Conservation (phyloP, 1,140 invertebrate species). For the Danaus melanippus region DNA sequence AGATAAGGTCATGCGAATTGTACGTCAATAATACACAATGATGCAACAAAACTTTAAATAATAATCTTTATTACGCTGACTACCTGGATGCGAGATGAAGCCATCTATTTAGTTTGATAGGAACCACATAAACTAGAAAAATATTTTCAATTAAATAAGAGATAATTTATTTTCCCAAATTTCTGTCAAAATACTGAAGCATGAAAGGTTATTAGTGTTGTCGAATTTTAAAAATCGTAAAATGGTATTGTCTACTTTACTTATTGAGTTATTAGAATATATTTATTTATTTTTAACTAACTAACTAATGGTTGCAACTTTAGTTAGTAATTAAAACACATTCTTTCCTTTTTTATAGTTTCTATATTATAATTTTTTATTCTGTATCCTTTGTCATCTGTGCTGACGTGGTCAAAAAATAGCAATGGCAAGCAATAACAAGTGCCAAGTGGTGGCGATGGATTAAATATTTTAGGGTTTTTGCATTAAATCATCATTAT, state of each 20-base stretch:
- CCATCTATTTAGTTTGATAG: constrained; percentile 42
- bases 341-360: no score
- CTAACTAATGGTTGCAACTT: no score
- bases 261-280: no score
- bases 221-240: background rate
- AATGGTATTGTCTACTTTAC: no score
- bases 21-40: constrained; percentile 23
- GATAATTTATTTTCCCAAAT: constrained; percentile 9
- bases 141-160: constrained; percentile 9
- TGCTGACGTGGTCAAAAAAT: constrained; percentile 49
- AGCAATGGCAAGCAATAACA: constrained; percentile 35
- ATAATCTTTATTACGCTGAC: constrained; percentile 1
- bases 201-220: constrained; percentile 17
- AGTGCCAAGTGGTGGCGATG: constrained; percentile 47
- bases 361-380: no score
- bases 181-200: constrained; percentile 14
- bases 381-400: constrained; percentile 19
- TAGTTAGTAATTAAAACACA: no score
- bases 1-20: constrained; percentile 27
- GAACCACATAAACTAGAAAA: constrained; percentile 14
- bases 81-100: constrained; percentile 62
- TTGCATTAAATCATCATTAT: constrained; percentile 12
- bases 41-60: constrained; percentile 29
- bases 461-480: constrained; percentile 26
- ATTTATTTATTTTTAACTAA: no score